Percentiles rank a stretch among this genome's conserved stretches.
Evolutionary conservation across 2,888 invertebrate genomes (phyloP).

Genomic region (Anoncus sp.): DNA sequence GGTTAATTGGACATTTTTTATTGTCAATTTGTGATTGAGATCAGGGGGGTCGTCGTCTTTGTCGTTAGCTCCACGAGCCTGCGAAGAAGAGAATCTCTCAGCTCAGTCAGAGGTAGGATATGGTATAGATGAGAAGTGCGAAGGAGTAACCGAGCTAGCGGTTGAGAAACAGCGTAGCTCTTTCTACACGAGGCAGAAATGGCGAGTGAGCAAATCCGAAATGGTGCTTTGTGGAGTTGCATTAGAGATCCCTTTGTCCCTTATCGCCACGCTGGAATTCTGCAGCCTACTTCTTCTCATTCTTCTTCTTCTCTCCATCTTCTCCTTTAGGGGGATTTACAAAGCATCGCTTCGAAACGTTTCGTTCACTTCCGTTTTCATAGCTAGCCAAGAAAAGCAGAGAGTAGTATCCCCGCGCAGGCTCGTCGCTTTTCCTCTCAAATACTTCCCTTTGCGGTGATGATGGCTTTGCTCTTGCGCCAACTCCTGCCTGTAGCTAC

Average conservation of each 20-base stretch:
- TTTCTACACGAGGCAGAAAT: conserved; percentile 39
- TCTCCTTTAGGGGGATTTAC: conserved; percentile 12
- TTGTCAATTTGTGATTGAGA: conserved; percentile 82
- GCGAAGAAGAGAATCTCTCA: conserved; percentile 57
- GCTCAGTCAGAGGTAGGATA: conserved; percentile 40
- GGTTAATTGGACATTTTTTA: conserved; percentile 83
- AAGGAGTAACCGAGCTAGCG: conserved; percentile 20
- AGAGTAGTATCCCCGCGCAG: conserved; percentile 7
- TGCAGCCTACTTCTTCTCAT: conserved; percentile 46
- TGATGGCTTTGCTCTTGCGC: conserved; percentile 26
- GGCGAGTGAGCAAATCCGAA: conserved; percentile 68
- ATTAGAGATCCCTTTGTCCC: conserved; percentile 77
- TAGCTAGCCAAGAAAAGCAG: conserved; percentile 36
- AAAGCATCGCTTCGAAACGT: conserved; percentile 41
- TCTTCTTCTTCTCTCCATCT: background rate
- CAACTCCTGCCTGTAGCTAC: conserved; percentile 5
- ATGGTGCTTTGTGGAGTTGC: conserved; percentile 76
- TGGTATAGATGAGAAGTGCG: conserved; percentile 36
- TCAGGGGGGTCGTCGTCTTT: conserved; percentile 68
- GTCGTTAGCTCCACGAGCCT: conserved; percentile 66
- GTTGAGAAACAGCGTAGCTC: conserved; percentile 37
- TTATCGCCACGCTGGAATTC: conserved; percentile 71
- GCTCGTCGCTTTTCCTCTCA: conserved; percentile 28
- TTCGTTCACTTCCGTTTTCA: conserved; percentile 45
- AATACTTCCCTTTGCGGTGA: conserved; percentile 11